Percentiles rank a stretch among this genome's conserved stretches.
phyloP scores from a whole-genome alignment of 2,888 invertebrate species.

The Junonia oenone region DNA sequence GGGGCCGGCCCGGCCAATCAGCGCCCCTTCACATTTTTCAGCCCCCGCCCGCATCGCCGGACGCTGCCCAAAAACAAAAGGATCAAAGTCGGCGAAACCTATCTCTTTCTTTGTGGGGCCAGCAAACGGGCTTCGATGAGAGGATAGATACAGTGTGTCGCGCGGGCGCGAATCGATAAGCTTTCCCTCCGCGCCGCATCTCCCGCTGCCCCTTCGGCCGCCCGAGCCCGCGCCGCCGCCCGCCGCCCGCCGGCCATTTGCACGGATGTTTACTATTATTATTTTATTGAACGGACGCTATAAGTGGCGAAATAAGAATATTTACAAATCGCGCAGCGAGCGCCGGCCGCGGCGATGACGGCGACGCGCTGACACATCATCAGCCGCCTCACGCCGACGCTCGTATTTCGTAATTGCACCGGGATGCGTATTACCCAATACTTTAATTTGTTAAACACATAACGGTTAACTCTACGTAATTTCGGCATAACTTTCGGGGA shows the following conservation, averaged over 20 bases:
- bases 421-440: not conserved
- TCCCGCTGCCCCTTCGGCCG: constrained; percentile 44
- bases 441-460: not conserved
- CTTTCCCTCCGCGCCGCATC: constrained; percentile 39
- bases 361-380: not conserved
- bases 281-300: constrained; percentile 77
- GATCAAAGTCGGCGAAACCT: constrained; percentile 80
- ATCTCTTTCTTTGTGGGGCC: constrained; percentile 79
- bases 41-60: constrained; percentile 77
- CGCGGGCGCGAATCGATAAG: constrained; percentile 77
- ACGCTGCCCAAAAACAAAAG: constrained; percentile 81
- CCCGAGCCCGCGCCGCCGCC: constrained; percentile 41
- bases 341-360: constrained; percentile 24
- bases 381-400: not conserved
- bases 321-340: constrained; percentile 55
- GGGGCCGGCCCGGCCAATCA: constrained; percentile 69
- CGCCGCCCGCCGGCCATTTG: constrained; percentile 72
- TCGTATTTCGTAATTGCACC: constrained; percentile 7
- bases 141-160: constrained; percentile 78
- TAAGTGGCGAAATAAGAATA: constrained; percentile 70
- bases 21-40: constrained; percentile 76
- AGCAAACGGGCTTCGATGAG: constrained; percentile 76
- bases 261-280: constrained; percentile 79
- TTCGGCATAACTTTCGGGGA: not conserved
- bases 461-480: not conserved